Evolutionary conservation across 2,113 vertebrate species (phyloP), one percentile per base, ranked within the genome.

Genomic region (Pica pica): DNA sequence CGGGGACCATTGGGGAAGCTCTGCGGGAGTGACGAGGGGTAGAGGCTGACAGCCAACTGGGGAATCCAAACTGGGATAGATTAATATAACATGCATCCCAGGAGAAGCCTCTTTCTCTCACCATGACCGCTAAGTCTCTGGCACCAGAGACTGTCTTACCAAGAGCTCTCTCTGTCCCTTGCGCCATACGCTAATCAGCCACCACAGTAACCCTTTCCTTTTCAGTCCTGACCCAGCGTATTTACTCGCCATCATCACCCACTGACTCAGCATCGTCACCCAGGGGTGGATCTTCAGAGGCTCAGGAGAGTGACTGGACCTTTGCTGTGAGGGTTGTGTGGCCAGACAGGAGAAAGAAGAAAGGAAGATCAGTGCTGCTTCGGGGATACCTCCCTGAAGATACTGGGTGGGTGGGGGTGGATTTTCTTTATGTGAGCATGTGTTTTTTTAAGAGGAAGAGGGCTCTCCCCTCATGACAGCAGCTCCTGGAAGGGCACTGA

Each of bases 381-480:
- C 49, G 27, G 49, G 37, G 17, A 44, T 24, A 56, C 30, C 11
- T 73, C 71, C 9, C 20, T 3, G 4, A 52, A 47, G 33, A 27
- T 35, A 26, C 39, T 79, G 28, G 7, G 4, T 61, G 49, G 11
- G 13, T 41, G 44, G 37, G 4, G 11, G 9, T 21, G 41, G 11
- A 23, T 76, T 80, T 90, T 73, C 19, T 64, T 50, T 41, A 26
- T 26, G 9, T 37, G 26, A 10, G 6, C 26, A 6, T 2, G 2
- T 37, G 7, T 10, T 49, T 79, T 4, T 3, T 61, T 56, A 50
- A 56, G 27, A 85, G 22, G 9, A 71, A 35, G 53, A 73, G 21
- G 7, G 15, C 3, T 60, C 16, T 35, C 4, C 1, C 13, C 24
- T 41, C 1, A 0, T 42, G 23, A 21, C 22, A 69, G 20, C 35